A percentile compares a stretch with the other conserved stretches of the same genome.
Conservation (phyloP, 1,140 invertebrate genomes). For the Orius insidiosus region DNA sequence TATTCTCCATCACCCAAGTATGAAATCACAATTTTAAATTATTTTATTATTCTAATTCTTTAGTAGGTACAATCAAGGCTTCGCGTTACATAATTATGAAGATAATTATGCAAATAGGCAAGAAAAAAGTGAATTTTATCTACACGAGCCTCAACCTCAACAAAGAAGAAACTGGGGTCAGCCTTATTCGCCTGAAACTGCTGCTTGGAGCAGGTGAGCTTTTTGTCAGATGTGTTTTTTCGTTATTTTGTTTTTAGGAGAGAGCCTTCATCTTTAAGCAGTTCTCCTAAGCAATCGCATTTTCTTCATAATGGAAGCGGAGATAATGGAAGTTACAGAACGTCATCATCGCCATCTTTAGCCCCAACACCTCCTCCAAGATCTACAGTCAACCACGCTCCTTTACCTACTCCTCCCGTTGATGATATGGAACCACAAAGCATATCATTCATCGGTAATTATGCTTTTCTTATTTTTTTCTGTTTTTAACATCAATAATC, state of each 20-base stretch:
- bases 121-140: conserved; percentile 17
- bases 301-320: conserved; percentile 14
- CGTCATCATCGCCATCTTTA: conserved; percentile 12
- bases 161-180: conserved; percentile 17
- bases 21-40: neutral
- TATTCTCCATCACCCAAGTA: conserved; percentile 13
- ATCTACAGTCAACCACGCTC: conserved; percentile 19
- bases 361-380: conserved; percentile 19
- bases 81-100: conserved; percentile 12
- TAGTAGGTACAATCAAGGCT: conserved; percentile 13
- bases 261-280: conserved; percentile 17
- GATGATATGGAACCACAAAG: conserved; percentile 82
- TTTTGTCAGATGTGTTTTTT: neutral
- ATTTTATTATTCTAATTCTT: conserved; percentile 1
- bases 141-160: conserved; percentile 15
- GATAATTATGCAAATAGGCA: conserved; percentile 9
- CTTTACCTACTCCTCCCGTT: conserved; percentile 28
- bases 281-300: conserved; percentile 16
- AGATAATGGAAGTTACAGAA: conserved; percentile 10
- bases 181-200: conserved; percentile 9
- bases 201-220: conserved; percentile 12
- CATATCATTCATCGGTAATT: conserved; percentile 75
- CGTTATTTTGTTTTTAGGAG: neutral
- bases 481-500: conserved; percentile 1
- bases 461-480: conserved; percentile 10